phyloP scores from a whole-genome alignment of 2,888 invertebrate genomes.

The Choreutis nemorana region DNA sequence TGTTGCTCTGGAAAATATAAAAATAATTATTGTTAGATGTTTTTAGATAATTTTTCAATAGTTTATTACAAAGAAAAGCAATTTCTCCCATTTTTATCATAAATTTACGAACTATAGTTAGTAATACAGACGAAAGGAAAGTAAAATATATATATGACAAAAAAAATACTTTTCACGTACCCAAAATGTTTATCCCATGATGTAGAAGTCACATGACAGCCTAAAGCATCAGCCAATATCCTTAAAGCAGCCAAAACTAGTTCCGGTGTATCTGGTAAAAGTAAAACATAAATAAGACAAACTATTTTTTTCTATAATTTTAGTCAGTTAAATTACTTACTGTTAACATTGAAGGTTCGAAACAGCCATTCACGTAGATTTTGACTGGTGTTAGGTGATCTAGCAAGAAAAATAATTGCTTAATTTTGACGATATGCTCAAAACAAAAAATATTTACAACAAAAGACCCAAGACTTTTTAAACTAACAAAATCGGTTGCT shows the following conservation, averaged over 20 bases:
- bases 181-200: constrained; percentile 78
- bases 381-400: constrained; percentile 70
- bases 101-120: no score
- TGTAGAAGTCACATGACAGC: constrained; percentile 80
- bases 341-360: constrained; percentile 64
- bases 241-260: constrained; percentile 75
- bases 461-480: no score
- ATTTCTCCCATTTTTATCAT: no score
- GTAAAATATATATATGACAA: not conserved
- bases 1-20: constrained; percentile 34
- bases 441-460: no score
- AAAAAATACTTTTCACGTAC: constrained; percentile 17
- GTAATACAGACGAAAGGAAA: no score
- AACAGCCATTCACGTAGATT: constrained; percentile 71
- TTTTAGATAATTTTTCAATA: no score
- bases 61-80: no score
- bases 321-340: constrained; percentile 29
- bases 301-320: not conserved
- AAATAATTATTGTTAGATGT: not conserved
- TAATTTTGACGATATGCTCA: no score
- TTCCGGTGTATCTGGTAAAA: constrained; percentile 68
- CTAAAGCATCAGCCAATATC: constrained; percentile 79
- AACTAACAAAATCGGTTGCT: no score
- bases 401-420: constrained; percentile 12
- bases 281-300: not conserved